These are phyloP conservation scores for Sebastes iracundus DNA, from an alignment of 2,797 vertebrate genomes.

Conservation along the genomic window DNA sequence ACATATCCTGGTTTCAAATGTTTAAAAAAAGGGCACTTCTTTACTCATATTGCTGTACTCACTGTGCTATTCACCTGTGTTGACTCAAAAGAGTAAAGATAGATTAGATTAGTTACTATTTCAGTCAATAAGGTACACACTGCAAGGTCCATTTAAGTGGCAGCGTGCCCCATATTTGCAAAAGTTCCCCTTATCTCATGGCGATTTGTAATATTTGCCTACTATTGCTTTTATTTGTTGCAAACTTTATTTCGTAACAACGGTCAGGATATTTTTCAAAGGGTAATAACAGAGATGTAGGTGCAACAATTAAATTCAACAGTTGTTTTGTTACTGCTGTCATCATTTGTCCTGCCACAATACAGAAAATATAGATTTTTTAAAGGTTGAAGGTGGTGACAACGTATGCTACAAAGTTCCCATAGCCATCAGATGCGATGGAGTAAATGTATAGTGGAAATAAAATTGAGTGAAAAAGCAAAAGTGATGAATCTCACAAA, in stretches of 20 bases:
- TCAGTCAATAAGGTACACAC: background rate
- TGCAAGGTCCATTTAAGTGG: background rate
- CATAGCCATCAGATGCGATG: background rate
- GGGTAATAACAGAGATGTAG: background rate
- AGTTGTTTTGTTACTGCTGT: background rate
- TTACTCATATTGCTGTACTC: background rate
- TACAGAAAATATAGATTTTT: background rate
- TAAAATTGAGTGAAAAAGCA: background rate
- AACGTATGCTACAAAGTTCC: background rate
- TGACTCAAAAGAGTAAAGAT: slow-evolving; percentile 2
- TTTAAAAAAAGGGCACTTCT: background rate
- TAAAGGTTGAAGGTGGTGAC: background rate
- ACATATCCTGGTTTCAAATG: background rate
- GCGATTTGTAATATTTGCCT: background rate
- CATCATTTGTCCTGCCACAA: background rate
- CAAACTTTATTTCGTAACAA: background rate
- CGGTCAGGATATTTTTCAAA: background rate
- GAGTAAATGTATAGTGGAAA: background rate
- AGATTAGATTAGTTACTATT: slow-evolving; percentile 7
- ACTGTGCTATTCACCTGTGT: background rate
- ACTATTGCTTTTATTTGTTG: background rate
- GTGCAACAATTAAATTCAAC: background rate
- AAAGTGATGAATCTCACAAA: background rate
- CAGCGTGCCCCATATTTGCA: slow-evolving; percentile 3
- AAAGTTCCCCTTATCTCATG: background rate